phyloP scores from a whole-genome alignment of 1,140 invertebrate genomes.

The Plutomurus gul region DNA sequence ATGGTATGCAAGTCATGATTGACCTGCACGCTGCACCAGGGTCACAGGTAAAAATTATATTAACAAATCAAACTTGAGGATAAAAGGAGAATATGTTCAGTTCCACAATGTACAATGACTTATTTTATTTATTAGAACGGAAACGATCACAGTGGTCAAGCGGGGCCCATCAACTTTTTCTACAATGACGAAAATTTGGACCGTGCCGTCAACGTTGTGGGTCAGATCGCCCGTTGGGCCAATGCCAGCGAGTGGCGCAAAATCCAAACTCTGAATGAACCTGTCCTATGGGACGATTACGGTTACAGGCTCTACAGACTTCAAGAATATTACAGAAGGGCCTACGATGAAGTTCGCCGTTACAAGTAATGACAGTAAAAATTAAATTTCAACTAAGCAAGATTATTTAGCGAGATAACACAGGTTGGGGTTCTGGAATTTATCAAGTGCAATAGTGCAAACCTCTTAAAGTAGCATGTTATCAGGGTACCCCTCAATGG shows the following conservation, averaged over 20 bases:
- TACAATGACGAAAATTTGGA: conserved; percentile 46
- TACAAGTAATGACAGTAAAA: too few relatives aligned
- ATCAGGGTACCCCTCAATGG: too few relatives aligned
- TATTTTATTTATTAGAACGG: conserved; percentile 36
- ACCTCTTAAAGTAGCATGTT: too few relatives aligned
- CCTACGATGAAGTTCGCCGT: conserved; percentile 42
- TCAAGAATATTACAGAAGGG: conserved; percentile 39
- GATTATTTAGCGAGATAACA: too few relatives aligned
- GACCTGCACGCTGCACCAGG: conserved; percentile 49
- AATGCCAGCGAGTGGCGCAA: conserved; percentile 42
- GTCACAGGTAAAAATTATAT: conserved; percentile 35
- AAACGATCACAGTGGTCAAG: conserved; percentile 44
- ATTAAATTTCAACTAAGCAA: too few relatives aligned
- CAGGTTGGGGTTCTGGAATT: too few relatives aligned
- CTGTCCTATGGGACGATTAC: conserved; percentile 47
- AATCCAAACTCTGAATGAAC: conserved; percentile 49
- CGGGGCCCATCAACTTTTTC: conserved; percentile 36
- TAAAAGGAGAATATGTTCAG: not conserved
- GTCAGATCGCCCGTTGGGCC: conserved; percentile 33
- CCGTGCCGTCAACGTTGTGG: conserved; percentile 19
- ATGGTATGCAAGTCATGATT: conserved; percentile 48
- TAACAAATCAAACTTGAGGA: not conserved
- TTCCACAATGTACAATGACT: too few relatives aligned
- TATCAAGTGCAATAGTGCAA: too few relatives aligned
- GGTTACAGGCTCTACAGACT: conserved; percentile 39